Evolutionary conservation across 2,797 vertebrate species (phyloP).

Genomic region (Threskiornis aethiopicus): DNA sequence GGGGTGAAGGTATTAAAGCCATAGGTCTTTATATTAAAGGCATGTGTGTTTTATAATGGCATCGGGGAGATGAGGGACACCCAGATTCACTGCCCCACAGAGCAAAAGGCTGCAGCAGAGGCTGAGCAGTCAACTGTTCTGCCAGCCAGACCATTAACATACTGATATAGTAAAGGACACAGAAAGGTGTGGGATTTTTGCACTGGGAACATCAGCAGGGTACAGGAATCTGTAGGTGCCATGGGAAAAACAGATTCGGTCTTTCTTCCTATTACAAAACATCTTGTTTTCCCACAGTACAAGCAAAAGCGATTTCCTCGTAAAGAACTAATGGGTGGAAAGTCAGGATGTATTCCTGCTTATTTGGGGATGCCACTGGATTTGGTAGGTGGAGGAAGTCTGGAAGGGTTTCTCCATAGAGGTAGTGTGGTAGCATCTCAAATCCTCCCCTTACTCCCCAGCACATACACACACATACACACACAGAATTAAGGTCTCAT

Average conservation of each 20-base stretch:
- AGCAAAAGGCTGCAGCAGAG: not conserved
- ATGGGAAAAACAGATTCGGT: not conserved
- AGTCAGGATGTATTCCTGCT: not conserved
- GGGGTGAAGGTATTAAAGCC: not conserved
- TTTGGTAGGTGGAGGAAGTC: not conserved
- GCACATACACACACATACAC: too few species aligned
- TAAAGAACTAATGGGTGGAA: not conserved
- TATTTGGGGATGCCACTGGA: not conserved
- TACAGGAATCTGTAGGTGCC: not conserved
- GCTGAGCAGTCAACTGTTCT: not conserved
- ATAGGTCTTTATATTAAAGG: not conserved
- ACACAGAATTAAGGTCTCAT: not conserved
- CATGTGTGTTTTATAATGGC: not conserved
- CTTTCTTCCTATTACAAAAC: not conserved
- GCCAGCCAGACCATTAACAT: not conserved
- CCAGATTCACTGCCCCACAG: not conserved
- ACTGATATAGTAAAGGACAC: not conserved
- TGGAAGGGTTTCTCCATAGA: not conserved
- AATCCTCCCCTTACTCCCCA: not conserved
- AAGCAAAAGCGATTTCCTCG: not conserved
- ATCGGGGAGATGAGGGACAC: accelerated
- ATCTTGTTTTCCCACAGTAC: not conserved
- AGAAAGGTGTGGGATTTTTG: not conserved
- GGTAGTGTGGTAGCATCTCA: not conserved
- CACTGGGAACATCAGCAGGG: not conserved